phyloP scores from a whole-genome alignment of 2,797 vertebrate species.

The Hippoglossus hippoglossus region DNA sequence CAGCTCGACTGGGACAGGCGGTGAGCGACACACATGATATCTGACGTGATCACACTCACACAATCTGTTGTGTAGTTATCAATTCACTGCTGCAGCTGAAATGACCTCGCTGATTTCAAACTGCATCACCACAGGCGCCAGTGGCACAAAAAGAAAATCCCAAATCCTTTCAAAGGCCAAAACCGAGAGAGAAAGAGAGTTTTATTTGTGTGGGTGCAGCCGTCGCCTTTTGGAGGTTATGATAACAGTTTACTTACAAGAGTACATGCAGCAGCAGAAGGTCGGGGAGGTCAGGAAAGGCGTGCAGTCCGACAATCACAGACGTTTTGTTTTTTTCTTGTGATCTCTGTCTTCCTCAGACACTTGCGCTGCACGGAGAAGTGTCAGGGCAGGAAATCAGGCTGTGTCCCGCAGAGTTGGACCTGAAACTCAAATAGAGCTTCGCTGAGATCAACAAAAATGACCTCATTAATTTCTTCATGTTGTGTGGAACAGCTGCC shows the following conservation, averaged over 20 bases:
- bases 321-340: too few species aligned
- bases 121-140: too few species aligned
- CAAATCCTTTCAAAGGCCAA: too few species aligned
- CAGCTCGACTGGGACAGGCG: background rate
- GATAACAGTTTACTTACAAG: background rate
- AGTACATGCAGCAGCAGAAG: too few species aligned
- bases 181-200: background rate
- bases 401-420: background rate
- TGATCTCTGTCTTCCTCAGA: too few species aligned
- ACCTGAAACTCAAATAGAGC: background rate
- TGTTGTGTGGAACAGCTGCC: too few species aligned
- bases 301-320: too few species aligned
- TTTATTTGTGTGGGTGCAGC: background rate
- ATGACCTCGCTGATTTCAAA: too few species aligned
- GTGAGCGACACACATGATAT: background rate
- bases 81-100: background rate
- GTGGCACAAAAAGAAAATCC: background rate
- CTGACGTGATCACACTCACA: background rate
- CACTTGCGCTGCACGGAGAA: too few species aligned
- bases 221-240: background rate
- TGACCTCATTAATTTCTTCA: background rate
- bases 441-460: background rate
- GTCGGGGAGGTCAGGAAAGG: too few species aligned
- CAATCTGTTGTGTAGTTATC: too few species aligned
- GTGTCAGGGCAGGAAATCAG: too few species aligned